These are phyloP conservation scores for Mamestra brassicae DNA, from an alignment of 2,888 invertebrate genomes.

Conservation along the genomic window DNA sequence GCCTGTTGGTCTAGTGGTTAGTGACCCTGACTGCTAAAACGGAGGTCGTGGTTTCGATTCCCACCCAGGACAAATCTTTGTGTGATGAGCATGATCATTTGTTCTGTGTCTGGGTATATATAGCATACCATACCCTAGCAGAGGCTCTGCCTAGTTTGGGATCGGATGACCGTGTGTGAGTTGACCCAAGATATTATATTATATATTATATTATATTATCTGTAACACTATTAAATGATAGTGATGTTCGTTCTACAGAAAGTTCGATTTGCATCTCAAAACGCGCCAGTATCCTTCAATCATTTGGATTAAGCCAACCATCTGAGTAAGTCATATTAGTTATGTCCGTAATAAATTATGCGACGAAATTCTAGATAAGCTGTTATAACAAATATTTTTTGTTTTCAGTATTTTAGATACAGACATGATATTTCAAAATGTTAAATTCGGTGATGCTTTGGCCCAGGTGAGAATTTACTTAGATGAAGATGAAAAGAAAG, in stretches of 20 bases:
- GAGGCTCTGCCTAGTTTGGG: too few relatives aligned
- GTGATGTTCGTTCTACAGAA: conserved; percentile 30
- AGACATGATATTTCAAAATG: conserved; percentile 47
- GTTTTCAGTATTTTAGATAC: conserved; percentile 44
- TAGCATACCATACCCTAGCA: too few relatives aligned
- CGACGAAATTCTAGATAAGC: not conserved
- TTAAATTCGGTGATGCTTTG: conserved; percentile 11
- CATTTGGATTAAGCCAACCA: conserved; percentile 7
- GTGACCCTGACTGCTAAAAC: too few relatives aligned
- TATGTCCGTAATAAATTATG: not conserved
- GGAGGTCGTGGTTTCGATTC: too few relatives aligned
- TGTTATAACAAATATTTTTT: not conserved
- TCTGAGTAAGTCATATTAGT: conserved; percentile 44
- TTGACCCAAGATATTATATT: too few relatives aligned
- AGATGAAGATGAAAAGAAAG: too few relatives aligned
- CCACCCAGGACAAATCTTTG: too few relatives aligned
- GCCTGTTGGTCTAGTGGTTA: too few relatives aligned
- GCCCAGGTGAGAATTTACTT: conserved; percentile 38
- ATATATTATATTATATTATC: too few relatives aligned
- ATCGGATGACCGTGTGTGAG: too few relatives aligned
- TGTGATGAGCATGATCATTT: too few relatives aligned
- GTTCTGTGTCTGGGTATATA: too few relatives aligned
- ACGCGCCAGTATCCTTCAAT: conserved; percentile 23
- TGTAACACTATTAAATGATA: not conserved
- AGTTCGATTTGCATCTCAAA: conserved; percentile 55